Base-by-base conservation (phyloP, 1,140 invertebrate species). In the Fopius arisanus region DNA sequence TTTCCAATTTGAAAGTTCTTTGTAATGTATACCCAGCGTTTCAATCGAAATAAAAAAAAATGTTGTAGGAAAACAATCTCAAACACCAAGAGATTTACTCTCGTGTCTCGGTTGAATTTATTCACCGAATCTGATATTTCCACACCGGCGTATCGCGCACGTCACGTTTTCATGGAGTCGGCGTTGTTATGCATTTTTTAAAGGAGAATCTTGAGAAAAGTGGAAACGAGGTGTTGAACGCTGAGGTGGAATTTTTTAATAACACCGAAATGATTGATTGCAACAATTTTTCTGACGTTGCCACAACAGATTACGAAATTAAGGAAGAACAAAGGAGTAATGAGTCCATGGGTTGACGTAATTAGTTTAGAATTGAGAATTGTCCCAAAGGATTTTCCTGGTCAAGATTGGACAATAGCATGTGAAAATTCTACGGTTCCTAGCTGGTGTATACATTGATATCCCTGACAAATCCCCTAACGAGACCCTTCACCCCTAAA, bases 111-210 rank as follows among this genome's bases (percentile, higher is more conserved):
- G 40, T 51, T 62, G 48, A 69, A 40, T 68, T 73, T 73, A 73
- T 73, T 73, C 72, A 73, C 54, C 43, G 72, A 68, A 68, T 73
- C 67, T 73, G 72, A 37, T 62, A 54, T 51, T 26, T 33, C 28
- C 29, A 40, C 23, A 59, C 6, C 43, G 21, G 26, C n/a, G 54
- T 2, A 59, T 48, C 43, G 10, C 14, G 2, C 14, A 19, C 43
- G n/a, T 59, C 54, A 59, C 54, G 54, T 59, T 59, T 59, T 21
- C 23, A 23, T 4, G 21, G 6, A 23, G 9, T 23, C 51, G 9
- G 4, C 4, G 26, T 59, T 59, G 43, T 48, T 48, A 48, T 19
- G 16, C 7, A 48, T 48, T 48, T 14, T 48, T 48, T 19, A 48
- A n/a, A 48, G n/a, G 10, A 16, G 43, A 48, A 48, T 48, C 43